Evolutionary conservation across 2,797 vertebrate genomes (phyloP).

Genomic region (Typhlichthys eigenmanni): DNA sequence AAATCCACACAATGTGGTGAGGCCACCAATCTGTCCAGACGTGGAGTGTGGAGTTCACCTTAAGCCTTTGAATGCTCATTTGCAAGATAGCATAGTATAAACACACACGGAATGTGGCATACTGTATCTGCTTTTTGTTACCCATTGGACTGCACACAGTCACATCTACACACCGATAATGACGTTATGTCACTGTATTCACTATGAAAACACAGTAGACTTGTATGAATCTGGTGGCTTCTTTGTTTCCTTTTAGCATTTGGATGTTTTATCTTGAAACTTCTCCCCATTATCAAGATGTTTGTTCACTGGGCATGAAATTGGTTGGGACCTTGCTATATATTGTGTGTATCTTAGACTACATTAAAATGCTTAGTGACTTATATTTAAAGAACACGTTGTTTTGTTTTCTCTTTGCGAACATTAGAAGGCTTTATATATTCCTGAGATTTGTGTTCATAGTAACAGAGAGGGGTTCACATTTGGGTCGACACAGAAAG

Average conservation of each 20-base stretch:
- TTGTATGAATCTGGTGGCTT: no score
- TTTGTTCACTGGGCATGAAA: no score
- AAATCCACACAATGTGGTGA: slow-evolving; percentile 40
- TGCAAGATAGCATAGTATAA: neutral
- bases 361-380: slow-evolving; percentile 41
- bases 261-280: no score
- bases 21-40: neutral
- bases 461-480: slow-evolving; percentile 31
- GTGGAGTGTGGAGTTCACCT: neutral
- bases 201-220: no score
- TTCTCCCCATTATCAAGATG: no score
- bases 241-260: no score
- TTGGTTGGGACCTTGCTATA: no score
- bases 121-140: slow-evolving; percentile 32
- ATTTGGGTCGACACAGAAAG: slow-evolving; percentile 35
- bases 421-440: slow-evolving; percentile 45
- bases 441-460: slow-evolving; percentile 51
- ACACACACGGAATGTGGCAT: slow-evolving; percentile 35
- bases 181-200: no score
- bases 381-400: slow-evolving; percentile 9
- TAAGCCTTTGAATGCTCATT: slow-evolving; percentile 12
- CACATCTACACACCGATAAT: no score
- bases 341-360: slow-evolving; percentile 47
- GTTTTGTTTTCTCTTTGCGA: slow-evolving; percentile 26
- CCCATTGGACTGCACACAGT: no score